These are phyloP conservation scores for Eubasilissa regina DNA, from an alignment of 1,140 invertebrate species.

Conservation along the genomic window DNA sequence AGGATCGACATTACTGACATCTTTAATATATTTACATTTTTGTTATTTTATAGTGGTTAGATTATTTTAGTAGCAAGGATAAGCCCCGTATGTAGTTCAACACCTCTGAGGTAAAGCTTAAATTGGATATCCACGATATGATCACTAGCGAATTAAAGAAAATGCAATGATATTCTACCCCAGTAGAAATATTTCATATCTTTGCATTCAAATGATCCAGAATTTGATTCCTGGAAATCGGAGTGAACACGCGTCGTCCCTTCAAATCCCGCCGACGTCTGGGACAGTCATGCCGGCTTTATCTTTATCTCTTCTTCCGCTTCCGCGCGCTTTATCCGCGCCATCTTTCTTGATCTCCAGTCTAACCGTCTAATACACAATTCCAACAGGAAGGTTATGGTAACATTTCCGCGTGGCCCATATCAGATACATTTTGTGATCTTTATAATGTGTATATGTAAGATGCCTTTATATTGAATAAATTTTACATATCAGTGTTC, in stretches of 20 bases:
- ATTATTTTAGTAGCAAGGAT: too few species aligned
- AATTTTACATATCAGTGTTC: too few species aligned
- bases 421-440: background rate
- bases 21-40: too few species aligned
- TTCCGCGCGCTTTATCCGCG: conserved; percentile 12
- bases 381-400: background rate
- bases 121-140: too few species aligned
- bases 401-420: background rate
- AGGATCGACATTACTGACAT: too few species aligned
- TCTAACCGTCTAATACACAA: background rate
- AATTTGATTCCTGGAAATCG: background rate
- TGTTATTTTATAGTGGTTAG: too few species aligned
- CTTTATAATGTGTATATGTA: too few species aligned
- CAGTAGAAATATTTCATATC: background rate
- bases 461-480: too few species aligned
- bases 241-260: background rate
- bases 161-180: too few species aligned
- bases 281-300: conserved; percentile 23
- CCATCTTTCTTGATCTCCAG: conserved; percentile 32
- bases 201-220: background rate
- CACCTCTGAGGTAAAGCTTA: too few species aligned
- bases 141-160: too few species aligned
- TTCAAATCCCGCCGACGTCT: conserved; percentile 19
- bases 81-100: too few species aligned
- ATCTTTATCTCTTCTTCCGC: conserved; percentile 32